Evolutionary conservation across 2,113 vertebrate species (phyloP).

Genomic region (Peromyscus leucopus): DNA sequence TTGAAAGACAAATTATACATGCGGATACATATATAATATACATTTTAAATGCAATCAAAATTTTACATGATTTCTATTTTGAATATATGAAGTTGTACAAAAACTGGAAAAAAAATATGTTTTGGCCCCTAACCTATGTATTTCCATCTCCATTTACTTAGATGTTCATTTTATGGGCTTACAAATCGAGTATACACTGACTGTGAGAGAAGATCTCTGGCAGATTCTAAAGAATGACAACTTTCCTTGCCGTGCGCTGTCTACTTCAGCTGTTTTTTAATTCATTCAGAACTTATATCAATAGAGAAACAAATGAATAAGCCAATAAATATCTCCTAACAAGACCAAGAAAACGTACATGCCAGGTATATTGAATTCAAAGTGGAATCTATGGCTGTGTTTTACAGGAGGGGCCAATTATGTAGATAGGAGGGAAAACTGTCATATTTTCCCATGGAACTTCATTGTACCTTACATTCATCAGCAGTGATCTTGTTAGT

Average conservation of each 20-base stretch:
- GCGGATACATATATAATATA: neutral
- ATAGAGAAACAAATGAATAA: neutral
- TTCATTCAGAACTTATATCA: neutral
- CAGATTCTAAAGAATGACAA: neutral
- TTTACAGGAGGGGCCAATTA: neutral
- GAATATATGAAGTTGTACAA: conserved; percentile 6
- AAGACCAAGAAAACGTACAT: neutral
- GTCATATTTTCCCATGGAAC: neutral
- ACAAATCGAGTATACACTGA: neutral
- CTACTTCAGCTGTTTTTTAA: neutral
- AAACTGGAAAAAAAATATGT: neutral
- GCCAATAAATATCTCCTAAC: neutral
- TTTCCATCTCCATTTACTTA: neutral
- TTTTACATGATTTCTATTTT: neutral
- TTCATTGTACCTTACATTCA: neutral
- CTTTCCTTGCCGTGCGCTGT: neutral
- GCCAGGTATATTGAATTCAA: neutral
- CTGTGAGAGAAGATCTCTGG: neutral
- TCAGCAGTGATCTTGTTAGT: neutral
- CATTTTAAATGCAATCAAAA: neutral
- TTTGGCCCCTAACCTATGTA: neutral
- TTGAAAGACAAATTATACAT: neutral
- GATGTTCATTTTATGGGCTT: neutral
- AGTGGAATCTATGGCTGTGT: neutral
- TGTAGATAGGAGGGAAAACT: neutral